These are phyloP conservation scores for Saccopteryx bilineata DNA, from an alignment of 2,113 vertebrate species.

Conservation along the genomic window DNA sequence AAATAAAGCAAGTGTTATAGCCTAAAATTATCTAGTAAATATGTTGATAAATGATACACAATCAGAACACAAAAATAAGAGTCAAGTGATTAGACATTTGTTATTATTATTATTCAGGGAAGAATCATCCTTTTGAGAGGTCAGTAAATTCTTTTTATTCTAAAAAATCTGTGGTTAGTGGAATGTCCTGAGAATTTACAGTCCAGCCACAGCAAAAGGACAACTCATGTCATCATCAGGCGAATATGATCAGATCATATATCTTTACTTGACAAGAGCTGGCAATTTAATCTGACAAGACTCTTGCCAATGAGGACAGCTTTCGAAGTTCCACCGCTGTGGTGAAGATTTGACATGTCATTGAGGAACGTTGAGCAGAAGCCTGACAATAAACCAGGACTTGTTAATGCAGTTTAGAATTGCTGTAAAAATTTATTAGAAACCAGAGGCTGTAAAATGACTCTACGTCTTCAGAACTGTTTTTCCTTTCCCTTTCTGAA, in stretches of 20 bases:
- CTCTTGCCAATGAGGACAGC: slow-evolving; percentile 85
- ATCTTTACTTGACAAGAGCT: slow-evolving; percentile 86
- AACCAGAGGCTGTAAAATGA: slow-evolving; percentile 89
- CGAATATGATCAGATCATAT: slow-evolving; percentile 79
- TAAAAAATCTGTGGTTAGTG: slow-evolving; percentile 33
- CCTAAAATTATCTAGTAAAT: neutral
- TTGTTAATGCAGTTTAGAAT: slow-evolving; percentile 87
- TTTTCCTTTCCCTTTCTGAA: slow-evolving; percentile 86
- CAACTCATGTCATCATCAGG: slow-evolving; percentile 76
- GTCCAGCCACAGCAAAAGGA: slow-evolving; percentile 69
- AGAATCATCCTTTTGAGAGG: slow-evolving; percentile 33
- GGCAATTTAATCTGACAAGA: slow-evolving; percentile 88
- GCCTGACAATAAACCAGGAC: slow-evolving; percentile 86
- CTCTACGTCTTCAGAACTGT: slow-evolving; percentile 82
- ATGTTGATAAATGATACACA: slow-evolving; percentile 30
- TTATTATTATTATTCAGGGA: neutral
- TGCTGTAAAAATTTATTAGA: slow-evolving; percentile 90
- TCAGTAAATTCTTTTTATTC: slow-evolving; percentile 64
- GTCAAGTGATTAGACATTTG: slow-evolving; percentile 47
- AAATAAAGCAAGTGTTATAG: neutral
- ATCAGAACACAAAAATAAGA: slow-evolving; percentile 16
- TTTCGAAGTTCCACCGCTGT: slow-evolving; percentile 83
- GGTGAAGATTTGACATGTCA: slow-evolving; percentile 85
- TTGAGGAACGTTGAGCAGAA: slow-evolving; percentile 83
- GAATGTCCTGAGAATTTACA: slow-evolving; percentile 70